These are phyloP conservation scores for Thyatira batis DNA, from an alignment of 2,888 invertebrate species.

Conservation along the genomic window DNA sequence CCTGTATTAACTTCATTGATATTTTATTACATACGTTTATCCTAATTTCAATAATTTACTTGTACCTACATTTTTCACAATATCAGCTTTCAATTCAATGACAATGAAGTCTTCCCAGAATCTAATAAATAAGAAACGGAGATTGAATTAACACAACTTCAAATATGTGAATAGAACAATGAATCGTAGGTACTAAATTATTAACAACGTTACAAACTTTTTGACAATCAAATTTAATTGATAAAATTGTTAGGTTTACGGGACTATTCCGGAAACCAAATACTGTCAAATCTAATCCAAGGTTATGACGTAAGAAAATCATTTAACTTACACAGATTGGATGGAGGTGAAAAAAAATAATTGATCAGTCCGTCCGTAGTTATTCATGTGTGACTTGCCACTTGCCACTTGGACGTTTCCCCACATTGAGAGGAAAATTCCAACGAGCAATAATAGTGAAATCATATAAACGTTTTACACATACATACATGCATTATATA, in stretches of 20 bases:
- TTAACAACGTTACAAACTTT: neutral
- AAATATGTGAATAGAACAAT: neutral
- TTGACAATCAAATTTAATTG: neutral
- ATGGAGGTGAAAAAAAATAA: slow-evolving; percentile 56
- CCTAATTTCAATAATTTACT: too few species aligned
- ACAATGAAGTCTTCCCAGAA: too few species aligned
- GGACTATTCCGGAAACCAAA: slow-evolving; percentile 54
- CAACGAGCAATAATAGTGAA: slow-evolving; percentile 5
- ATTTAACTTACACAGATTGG: slow-evolving; percentile 56
- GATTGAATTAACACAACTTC: neutral
- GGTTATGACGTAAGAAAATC: slow-evolving; percentile 58
- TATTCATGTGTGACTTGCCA: slow-evolving; percentile 56
- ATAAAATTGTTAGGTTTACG: slow-evolving; percentile 13
- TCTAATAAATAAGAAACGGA: too few species aligned
- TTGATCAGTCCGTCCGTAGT: slow-evolving; percentile 43
- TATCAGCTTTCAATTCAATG: too few species aligned
- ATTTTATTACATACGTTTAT: too few species aligned
- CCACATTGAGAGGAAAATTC: slow-evolving; percentile 22
- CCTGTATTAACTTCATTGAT: too few species aligned
- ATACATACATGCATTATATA: slow-evolving; percentile 2
- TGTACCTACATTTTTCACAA: too few species aligned
- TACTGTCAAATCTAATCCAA: slow-evolving; percentile 50
- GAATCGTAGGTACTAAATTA: neutral
- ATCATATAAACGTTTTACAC: slow-evolving; percentile 3
- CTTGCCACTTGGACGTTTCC: slow-evolving; percentile 31